Evolutionary conservation across 2,113 vertebrate genomes (phyloP), one percentile per base, ranked within the genome.

Genomic region (Hipposideros armiger): DNA sequence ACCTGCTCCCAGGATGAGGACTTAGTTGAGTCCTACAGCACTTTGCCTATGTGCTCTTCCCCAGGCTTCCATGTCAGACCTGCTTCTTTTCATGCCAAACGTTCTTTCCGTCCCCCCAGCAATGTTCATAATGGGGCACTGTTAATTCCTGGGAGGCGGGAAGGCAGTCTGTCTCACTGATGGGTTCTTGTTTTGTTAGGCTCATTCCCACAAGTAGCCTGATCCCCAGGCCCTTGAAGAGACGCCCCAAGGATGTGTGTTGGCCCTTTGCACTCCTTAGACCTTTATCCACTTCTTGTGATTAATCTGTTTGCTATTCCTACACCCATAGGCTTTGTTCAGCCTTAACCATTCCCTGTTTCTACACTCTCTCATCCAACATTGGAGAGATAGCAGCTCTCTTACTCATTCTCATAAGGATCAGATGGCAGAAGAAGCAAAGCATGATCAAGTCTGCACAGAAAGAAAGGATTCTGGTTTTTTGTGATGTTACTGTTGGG

Each of bases 271-370:
- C 17, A n/a, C 15, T 15, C 54, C 17, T 14, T 20, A 1, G 4
- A 30, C 62, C n/a, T 50, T 50, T 9, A 32, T 7, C 7, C 7
- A 5, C 22, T 5, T 11, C 32, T 24, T 2, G 15, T 17, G 16
- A 50, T 10, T 24, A 30, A 26, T 3, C 3, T 9, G 17, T 56
- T 15, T 0, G 0, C 19, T 20, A 6, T 26, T 30, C 22, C 56
- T 8, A 4, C 0, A 10, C 3, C 42, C 14, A 19, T 5, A 32
- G 16, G 24, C 64, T 77, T 26, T 56, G 50, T 14, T 47, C 36
- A n/a, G 2, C 15, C 8, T 4, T 8, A 3, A 1, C 11, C 1
- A 3, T 7, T 14, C 28, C 56, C 3, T 0, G 32, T 2, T 11
- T 13, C 1, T 0, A 1, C 15, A 9, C 11, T 4, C 36, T 28